Evolutionary conservation across 2,888 invertebrate species (phyloP).

Genomic region (Glyphotaelius pellucidus): DNA sequence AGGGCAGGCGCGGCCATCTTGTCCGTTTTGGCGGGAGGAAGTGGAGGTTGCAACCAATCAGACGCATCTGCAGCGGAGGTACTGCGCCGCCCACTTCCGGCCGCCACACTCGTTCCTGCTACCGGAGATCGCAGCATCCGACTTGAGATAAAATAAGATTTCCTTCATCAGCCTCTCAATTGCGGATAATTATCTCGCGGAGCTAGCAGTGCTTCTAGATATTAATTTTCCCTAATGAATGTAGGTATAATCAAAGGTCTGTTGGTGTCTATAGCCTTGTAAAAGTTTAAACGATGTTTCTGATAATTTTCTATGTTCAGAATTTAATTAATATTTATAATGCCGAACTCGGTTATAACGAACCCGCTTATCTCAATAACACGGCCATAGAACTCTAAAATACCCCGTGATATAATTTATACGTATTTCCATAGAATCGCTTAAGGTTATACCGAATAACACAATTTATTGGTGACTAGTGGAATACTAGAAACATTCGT

Average conservation of each 20-base stretch:
- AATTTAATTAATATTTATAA: not conserved
- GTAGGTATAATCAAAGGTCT: not conserved
- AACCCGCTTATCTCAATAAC: not conserved
- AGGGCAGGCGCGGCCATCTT: conserved; percentile 53
- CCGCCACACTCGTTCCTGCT: conserved; percentile 46
- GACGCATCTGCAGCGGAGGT: conserved; percentile 49
- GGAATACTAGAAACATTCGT: not conserved
- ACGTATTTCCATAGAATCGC: too few relatives aligned
- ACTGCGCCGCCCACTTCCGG: conserved; percentile 61
- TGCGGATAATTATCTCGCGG: not conserved
- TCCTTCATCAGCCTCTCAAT: not conserved
- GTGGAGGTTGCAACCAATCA: conserved; percentile 62
- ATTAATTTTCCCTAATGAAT: not conserved
- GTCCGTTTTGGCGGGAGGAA: conserved; percentile 59
- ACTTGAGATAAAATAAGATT: conserved; percentile 49
- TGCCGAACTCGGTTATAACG: not conserved
- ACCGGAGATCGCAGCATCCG: conserved; percentile 59
- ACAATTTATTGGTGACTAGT: too few relatives aligned
- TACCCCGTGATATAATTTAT: too few relatives aligned
- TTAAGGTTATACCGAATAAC: not conserved
- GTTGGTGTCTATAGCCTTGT: not conserved
- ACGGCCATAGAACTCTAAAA: not conserved
- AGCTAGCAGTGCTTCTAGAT: not conserved
- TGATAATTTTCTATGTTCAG: not conserved
- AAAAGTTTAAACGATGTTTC: not conserved